These are phyloP conservation scores for Eurosta solidaginis DNA, from an alignment of 1,140 invertebrate genomes.

Conservation along the genomic window DNA sequence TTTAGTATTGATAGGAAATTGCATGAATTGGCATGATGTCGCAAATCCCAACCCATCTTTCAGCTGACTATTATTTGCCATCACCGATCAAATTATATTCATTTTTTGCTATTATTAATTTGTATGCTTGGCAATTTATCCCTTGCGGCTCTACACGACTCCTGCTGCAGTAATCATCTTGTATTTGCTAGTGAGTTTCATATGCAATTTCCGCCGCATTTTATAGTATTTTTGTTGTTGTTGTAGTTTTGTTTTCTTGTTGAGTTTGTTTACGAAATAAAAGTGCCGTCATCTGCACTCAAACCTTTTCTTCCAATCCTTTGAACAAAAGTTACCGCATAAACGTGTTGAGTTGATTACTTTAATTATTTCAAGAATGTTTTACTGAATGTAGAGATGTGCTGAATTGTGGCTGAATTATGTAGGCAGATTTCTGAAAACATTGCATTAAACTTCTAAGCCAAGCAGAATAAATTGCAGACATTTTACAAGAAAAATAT, in stretches of 20 bases:
- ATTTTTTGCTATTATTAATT: neutral
- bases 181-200: neutral
- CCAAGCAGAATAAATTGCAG: too few species aligned
- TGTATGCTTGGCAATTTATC: neutral
- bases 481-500: too few species aligned
- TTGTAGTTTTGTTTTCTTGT: neutral
- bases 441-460: too few species aligned
- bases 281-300: slow-evolving; percentile 5
- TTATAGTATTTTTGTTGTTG: neutral
- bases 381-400: neutral
- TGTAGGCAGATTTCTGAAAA: too few species aligned
- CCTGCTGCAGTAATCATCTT: neutral
- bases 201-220: neutral
- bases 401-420: neutral
- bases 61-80: neutral
- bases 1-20: neutral
- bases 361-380: neutral
- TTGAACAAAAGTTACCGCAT: neutral
- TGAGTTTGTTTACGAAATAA: neutral
- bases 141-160: neutral
- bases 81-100: neutral
- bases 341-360: neutral
- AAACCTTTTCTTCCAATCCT: neutral
- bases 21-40: neutral
- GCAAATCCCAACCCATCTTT: neutral